Evolutionary conservation across 2,113 vertebrate species (phyloP), one percentile per base, ranked within the genome.

Genomic region (Anolis carolinensis): DNA sequence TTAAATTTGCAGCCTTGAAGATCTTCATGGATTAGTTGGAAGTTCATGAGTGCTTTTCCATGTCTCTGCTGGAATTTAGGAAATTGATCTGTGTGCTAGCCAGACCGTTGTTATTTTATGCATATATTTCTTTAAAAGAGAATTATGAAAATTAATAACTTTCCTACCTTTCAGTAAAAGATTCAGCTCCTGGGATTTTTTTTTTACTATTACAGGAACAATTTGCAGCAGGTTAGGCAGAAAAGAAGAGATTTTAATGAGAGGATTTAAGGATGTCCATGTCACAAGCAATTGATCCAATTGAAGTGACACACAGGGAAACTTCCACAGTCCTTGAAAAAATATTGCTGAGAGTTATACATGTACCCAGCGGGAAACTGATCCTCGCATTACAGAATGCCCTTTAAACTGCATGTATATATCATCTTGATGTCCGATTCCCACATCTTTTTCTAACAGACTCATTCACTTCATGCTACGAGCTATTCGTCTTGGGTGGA

Each of bases 281-380:
- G 1, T 5, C 48, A 36, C 11, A 18, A 83, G 48, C 27, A 4
- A 30, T 34, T 65, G 5, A 72, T 32, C 72, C 82, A 86, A 7
- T 2, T 23, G 36, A 55, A 67, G 4, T 1, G 0, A 55, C 2
- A 1, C 9, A 68, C 1, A 25, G 0, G 55, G 50, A 67, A 25
- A 25, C 52, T 72, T 86, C 84, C n/a, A 79, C 6, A 44, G 23
- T 21, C 55, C 86, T 82, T 62, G 62, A 73, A 88, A 1, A 0
- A 59, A 4, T 68, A 68, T 5, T 83, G 27, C 70, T 79, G 80
- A 71, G 88, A 87, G 39, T 55, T n/a, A 76, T 59, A 50, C 65
- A 44, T 39, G 2, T 23, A 85, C 7, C 67, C 72, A 7, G 13
- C 7, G 27, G n/a, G 82, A 74, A 79, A 73, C 44, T 1, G 50